phyloP scores from a whole-genome alignment of 2,888 invertebrate genomes.

The Galerucella calmariensis region DNA sequence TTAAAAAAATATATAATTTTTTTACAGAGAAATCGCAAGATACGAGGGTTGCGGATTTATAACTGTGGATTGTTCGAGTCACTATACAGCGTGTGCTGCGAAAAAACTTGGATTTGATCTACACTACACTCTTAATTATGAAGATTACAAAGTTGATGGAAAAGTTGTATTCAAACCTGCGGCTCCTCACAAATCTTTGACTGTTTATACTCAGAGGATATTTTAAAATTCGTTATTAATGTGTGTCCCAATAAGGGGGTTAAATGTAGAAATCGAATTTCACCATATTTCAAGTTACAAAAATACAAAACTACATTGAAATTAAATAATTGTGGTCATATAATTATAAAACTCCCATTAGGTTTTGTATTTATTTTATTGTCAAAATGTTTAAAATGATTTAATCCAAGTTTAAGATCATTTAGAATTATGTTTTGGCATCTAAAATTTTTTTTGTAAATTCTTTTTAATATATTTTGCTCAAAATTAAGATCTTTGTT shows the following conservation, averaged over 20 bases:
- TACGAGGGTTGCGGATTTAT: conserved; percentile 69
- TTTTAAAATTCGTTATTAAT: background rate
- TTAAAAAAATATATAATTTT: background rate
- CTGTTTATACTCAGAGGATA: conserved; percentile 51
- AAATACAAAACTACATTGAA: too few species aligned
- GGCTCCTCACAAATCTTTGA: conserved; percentile 58
- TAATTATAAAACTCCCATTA: too few species aligned
- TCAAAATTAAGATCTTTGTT: background rate
- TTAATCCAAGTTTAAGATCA: too few species aligned
- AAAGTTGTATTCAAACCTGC: conserved; percentile 74
- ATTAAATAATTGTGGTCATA: too few species aligned
- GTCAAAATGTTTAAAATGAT: too few species aligned
- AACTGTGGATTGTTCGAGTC: conserved; percentile 79
- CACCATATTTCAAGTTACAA: too few species aligned
- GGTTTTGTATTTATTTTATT: too few species aligned
- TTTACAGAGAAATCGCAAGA: conserved; percentile 68
- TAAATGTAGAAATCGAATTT: too few species aligned
- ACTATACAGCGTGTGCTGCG: conserved; percentile 79
- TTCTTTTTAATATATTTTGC: background rate
- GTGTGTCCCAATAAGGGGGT: background rate
- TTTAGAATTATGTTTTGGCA: background rate
- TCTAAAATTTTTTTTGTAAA: background rate
- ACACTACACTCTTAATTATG: conserved; percentile 73
- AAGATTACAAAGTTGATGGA: conserved; percentile 72
- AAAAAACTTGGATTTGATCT: conserved; percentile 76